These are phyloP conservation scores for Taenioides sp. DNA, from an alignment of 2,797 vertebrate genomes.

Conservation along the genomic window DNA sequence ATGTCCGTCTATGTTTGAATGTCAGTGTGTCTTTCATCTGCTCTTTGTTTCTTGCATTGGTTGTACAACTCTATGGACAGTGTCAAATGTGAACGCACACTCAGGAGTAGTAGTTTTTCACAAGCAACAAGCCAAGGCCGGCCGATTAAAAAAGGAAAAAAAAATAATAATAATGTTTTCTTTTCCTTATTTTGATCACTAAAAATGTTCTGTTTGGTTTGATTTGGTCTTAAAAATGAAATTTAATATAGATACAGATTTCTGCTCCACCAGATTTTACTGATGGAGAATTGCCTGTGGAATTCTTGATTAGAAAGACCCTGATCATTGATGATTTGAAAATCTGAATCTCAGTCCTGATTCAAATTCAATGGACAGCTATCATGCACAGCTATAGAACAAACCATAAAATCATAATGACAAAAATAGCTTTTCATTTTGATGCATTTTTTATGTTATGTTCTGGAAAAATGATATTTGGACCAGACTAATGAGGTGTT, in stretches of 20 bases:
- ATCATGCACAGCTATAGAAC: neutral
- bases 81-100: neutral
- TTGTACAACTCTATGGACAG: neutral
- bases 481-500: neutral
- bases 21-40: conserved; percentile 40
- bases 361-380: neutral
- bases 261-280: neutral
- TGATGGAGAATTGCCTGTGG: neutral
- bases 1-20: conserved; percentile 41
- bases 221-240: too few species aligned
- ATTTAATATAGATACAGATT: too few species aligned
- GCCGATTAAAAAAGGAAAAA: neutral
- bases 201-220: too few species aligned
- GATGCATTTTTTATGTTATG: neutral
- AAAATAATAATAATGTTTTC: neutral
- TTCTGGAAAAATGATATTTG: neutral
- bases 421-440: neutral
- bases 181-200: too few species aligned
- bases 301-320: neutral
- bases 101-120: neutral
- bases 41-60: conserved; percentile 14
- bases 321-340: neutral
- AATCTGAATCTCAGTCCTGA: neutral
- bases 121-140: neutral
- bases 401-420: neutral